Evolutionary conservation across 2,113 vertebrate genomes (phyloP).

Genomic region (Lynx canadensis): DNA sequence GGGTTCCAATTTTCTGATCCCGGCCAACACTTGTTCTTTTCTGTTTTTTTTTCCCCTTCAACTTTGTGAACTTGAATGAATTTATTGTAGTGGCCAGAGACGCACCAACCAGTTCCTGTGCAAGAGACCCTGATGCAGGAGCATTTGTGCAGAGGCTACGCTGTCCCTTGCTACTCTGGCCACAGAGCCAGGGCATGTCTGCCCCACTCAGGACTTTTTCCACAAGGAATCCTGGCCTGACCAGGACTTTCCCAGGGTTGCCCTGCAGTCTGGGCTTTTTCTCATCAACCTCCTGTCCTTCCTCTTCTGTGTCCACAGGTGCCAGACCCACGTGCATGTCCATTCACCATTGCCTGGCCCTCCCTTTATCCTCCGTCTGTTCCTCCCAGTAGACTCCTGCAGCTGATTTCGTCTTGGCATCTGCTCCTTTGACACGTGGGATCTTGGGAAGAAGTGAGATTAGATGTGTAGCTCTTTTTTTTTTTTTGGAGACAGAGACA

Average conservation of each 20-base stretch:
- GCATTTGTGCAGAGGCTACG: neutral
- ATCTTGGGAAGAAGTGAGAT: slow-evolving; percentile 1
- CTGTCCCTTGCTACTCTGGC: no score
- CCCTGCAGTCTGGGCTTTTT: neutral
- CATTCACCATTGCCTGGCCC: neutral
- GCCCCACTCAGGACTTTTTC: neutral
- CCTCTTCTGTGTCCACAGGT: neutral
- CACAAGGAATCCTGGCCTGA: neutral
- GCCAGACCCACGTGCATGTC: neutral
- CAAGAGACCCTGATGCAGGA: neutral
- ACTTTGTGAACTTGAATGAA: neutral
- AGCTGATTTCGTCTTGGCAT: neutral
- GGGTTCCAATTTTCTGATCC: neutral
- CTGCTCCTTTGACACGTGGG: neutral
- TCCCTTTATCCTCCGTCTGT: neutral
- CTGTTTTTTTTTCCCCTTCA: neutral
- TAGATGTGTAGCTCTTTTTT: neutral
- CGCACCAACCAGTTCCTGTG: neutral
- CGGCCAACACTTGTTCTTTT: neutral
- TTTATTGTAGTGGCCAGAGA: neutral
- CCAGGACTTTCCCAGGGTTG: neutral
- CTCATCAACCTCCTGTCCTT: neutral
- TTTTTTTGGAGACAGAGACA: no score
- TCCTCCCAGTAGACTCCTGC: neutral
- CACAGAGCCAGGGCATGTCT: neutral